A percentile compares a stretch with the other conserved stretches of the same genome.
These are phyloP conservation scores for Miniopterus natalensis DNA, from an alignment of 2,113 vertebrate species.

Conservation along the genomic window DNA sequence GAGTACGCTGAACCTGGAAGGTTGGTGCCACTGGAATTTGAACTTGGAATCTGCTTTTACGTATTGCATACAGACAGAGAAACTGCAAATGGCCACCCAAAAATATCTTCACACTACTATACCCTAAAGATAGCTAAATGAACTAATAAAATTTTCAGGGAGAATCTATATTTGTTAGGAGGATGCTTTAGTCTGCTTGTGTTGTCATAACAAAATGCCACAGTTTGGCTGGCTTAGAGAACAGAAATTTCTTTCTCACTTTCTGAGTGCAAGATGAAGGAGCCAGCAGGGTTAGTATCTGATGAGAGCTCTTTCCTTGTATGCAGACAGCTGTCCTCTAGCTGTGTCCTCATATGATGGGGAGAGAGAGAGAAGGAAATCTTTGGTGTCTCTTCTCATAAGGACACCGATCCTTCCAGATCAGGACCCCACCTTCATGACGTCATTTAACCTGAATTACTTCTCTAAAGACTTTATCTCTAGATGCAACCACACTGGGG, in stretches of 20 bases:
- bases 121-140: constrained; percentile 1
- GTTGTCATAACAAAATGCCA: background rate
- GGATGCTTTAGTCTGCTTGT: background rate
- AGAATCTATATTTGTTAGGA: background rate
- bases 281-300: background rate
- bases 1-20: background rate
- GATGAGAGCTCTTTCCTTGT: background rate
- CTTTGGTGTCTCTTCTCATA: background rate
- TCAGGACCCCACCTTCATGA: background rate
- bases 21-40: background rate
- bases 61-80: background rate
- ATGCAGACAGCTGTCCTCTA: background rate
- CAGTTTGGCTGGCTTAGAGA: background rate
- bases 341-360: background rate
- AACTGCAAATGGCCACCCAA: background rate
- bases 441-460: background rate
- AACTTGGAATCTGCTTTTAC: constrained; percentile 13
- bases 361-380: background rate
- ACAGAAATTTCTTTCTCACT: background rate
- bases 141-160: background rate
- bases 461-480: background rate
- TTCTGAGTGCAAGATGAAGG: background rate
- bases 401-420: background rate
- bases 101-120: background rate
- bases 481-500: background rate